phyloP scores from a whole-genome alignment of 2,113 vertebrate genomes.

The Porphyrio hochstetteri region DNA sequence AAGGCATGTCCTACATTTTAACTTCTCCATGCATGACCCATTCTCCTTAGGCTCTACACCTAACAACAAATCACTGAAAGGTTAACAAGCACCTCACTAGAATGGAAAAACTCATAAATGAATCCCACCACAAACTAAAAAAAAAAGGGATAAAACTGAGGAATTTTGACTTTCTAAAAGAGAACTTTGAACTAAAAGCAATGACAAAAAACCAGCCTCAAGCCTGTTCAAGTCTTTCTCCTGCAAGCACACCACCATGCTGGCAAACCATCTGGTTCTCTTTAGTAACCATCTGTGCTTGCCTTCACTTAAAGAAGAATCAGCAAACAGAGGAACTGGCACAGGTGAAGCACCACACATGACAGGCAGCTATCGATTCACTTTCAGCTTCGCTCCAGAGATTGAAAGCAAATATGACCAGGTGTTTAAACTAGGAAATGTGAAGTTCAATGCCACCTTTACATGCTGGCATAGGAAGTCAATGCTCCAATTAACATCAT shows the following conservation, averaged over 20 bases:
- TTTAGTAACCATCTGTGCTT: conserved; percentile 37
- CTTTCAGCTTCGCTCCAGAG: not conserved
- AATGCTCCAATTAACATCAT: not conserved
- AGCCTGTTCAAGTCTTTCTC: not conserved
- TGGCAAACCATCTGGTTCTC: conserved; percentile 1
- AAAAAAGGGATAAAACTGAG: not conserved
- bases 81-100: not conserved
- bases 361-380: not conserved
- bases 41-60: not conserved
- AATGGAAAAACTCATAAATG: not conserved
- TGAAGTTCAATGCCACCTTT: not conserved
- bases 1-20: not conserved
- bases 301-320: conserved; percentile 8
- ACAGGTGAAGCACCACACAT: not conserved
- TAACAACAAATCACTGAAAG: not conserved
- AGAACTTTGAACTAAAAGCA: not conserved
- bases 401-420: not conserved
- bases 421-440: not conserved
- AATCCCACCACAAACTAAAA: not conserved
- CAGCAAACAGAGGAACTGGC: conserved; percentile 27
- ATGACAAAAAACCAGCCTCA: not conserved
- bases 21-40: not conserved
- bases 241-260: not conserved
- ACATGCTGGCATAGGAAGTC: not conserved
- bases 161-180: not conserved